Conservation (phyloP, 2,797 vertebrate genomes). For the Syngnathus acus region DNA sequence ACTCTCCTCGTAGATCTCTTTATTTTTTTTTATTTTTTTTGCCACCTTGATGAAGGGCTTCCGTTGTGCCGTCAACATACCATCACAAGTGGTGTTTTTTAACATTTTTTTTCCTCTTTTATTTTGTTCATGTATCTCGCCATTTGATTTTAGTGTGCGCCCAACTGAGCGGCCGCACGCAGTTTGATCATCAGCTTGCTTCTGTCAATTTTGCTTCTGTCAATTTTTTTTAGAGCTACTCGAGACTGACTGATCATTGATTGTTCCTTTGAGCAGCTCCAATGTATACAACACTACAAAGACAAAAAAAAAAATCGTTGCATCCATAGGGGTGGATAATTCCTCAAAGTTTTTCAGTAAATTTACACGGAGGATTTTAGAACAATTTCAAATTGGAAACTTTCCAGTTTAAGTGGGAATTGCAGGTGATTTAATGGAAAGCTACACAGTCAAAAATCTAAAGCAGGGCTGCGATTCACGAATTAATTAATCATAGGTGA, state of each 20-base stretch:
- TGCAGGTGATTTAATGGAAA: neutral
- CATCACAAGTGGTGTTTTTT: neutral
- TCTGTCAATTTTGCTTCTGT: neutral
- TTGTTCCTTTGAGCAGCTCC: neutral
- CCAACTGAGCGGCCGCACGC: neutral
- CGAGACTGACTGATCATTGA: neutral
- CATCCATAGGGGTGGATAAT: neutral
- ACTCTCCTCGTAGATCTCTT: neutral
- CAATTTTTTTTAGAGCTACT: neutral
- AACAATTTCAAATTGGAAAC: neutral
- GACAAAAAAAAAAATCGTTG: neutral
- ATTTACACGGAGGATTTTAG: neutral
- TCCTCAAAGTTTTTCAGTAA: neutral
- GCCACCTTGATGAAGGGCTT: neutral
- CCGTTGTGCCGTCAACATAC: neutral
- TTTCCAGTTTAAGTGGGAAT: neutral
- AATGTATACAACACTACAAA: neutral
- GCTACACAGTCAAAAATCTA: neutral
- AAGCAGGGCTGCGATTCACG: too few relatives aligned
- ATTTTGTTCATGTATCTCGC: too few relatives aligned
- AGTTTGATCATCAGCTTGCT: neutral
- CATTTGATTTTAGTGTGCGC: neutral
- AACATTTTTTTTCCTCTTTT: neutral
- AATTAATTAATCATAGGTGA: too few relatives aligned
- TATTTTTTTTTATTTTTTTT: neutral